Evolutionary conservation across 2,797 vertebrate species (phyloP).

Genomic region (Neoniphon sammara): DNA sequence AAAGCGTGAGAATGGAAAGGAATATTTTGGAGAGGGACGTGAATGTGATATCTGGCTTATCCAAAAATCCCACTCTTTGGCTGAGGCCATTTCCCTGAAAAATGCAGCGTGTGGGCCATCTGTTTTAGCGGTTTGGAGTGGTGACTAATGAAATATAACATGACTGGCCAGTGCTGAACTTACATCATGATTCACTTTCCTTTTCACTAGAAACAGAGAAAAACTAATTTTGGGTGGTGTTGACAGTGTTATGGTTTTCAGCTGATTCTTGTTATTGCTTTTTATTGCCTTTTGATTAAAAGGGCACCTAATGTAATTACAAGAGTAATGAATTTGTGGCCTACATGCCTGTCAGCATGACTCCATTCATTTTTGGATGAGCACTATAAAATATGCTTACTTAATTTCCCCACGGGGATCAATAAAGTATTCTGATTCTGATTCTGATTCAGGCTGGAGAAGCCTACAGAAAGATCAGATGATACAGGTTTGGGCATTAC

Average conservation of each 20-base stretch:
- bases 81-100: slow-evolving; percentile 43
- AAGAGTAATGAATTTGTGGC: too few relatives aligned
- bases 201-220: slow-evolving; percentile 4
- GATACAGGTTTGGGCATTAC: too few relatives aligned
- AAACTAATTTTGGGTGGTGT: background rate
- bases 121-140: slow-evolving; percentile 70
- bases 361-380: background rate
- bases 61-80: slow-evolving; percentile 60
- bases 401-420: too few relatives aligned
- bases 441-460: too few relatives aligned
- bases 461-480: too few relatives aligned
- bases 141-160: slow-evolving; percentile 65
- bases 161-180: slow-evolving; percentile 19
- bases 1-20: slow-evolving; percentile 55
- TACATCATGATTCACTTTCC: slow-evolving; percentile 25
- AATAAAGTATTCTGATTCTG: too few relatives aligned
- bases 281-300: background rate
- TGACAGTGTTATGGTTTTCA: background rate
- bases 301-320: too few relatives aligned
- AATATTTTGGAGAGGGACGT: slow-evolving; percentile 38
- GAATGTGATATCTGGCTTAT: slow-evolving; percentile 55
- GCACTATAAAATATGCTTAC: too few relatives aligned
- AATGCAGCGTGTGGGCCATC: slow-evolving; percentile 59
- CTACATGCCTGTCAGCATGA: background rate
- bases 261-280: background rate